phyloP scores from a whole-genome alignment of 2,113 vertebrate genomes.

The Probosciger aterrimus region DNA sequence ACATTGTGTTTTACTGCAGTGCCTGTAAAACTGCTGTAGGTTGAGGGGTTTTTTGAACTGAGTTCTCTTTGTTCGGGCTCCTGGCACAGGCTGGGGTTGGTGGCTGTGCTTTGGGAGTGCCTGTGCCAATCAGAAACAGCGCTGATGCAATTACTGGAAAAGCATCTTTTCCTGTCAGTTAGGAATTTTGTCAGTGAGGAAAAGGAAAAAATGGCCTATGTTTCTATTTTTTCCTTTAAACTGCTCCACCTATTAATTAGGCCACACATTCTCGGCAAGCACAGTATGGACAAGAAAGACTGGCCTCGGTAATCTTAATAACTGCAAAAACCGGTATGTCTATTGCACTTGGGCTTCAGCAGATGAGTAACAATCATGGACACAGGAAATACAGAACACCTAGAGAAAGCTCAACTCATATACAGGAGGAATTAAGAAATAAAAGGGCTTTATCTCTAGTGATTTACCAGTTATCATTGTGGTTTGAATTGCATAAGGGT shows the following conservation, averaged over 20 bases:
- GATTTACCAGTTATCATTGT: neutral
- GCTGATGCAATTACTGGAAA: neutral
- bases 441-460: neutral
- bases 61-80: neutral
- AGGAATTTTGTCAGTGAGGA: neutral
- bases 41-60: neutral
- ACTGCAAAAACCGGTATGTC: neutral
- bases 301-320: neutral
- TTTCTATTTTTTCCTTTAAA: neutral
- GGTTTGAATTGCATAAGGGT: neutral
- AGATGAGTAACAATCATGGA: neutral
- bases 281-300: neutral
- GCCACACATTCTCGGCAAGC: neutral
- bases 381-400: neutral
- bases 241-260: neutral
- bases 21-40: neutral
- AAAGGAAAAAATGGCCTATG: neutral
- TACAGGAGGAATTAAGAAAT: neutral
- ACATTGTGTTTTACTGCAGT: neutral
- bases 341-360: no score
- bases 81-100: neutral
- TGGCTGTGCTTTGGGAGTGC: neutral
- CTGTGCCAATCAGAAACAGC: neutral
- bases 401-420: neutral
- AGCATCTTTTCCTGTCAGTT: neutral